These are phyloP conservation scores for Rhynchophorus ferrugineus DNA, from an alignment of 1,140 invertebrate species.

Conservation along the genomic window DNA sequence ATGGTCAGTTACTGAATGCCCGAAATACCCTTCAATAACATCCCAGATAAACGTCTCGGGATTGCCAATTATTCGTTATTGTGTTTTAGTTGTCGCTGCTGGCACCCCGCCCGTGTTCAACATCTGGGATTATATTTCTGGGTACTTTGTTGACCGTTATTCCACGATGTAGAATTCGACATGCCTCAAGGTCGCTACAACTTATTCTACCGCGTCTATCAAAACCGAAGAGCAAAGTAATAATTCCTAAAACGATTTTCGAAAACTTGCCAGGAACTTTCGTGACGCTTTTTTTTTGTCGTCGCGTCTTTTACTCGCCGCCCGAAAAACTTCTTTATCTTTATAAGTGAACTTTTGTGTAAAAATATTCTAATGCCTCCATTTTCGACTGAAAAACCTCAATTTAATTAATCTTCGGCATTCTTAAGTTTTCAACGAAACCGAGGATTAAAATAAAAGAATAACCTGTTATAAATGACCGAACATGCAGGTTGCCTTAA, in stretches of 20 bases:
- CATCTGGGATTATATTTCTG: no score
- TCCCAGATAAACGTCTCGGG: no score
- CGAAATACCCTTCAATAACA: no score
- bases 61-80: no score
- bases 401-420: constrained; percentile 25
- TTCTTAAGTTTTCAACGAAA: constrained; percentile 26
- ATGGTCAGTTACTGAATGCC: no score
- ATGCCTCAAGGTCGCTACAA: no score
- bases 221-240: no score
- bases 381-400: constrained; percentile 17
- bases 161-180: no score
- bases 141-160: no score
- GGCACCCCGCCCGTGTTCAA: no score
- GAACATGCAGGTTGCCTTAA: constrained; percentile 28
- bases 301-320: not conserved
- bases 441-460: constrained; percentile 22
- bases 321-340: constrained; percentile 20
- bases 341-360: constrained; percentile 24
- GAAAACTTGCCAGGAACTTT: not conserved
- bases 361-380: constrained; percentile 22
- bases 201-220: no score
- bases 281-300: not conserved
- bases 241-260: not conserved
- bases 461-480: constrained; percentile 30
- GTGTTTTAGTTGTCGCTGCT: no score